These are phyloP conservation scores for Agapornis roseicollis DNA, from an alignment of 2,113 vertebrate species.

Conservation along the genomic window DNA sequence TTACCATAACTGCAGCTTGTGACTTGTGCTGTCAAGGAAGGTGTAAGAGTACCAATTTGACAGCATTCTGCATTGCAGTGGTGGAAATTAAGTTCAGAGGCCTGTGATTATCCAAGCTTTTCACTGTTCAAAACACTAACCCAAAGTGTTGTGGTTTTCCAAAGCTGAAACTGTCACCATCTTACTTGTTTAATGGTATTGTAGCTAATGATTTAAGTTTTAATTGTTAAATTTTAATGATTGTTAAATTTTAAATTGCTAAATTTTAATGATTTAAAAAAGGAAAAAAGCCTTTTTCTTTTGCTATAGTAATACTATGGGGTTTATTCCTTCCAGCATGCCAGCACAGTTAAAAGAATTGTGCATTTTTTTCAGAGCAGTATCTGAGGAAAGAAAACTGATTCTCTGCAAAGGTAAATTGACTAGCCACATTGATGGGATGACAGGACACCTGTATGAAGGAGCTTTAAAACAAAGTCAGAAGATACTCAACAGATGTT, in stretches of 20 bases:
- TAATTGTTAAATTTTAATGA: too few species aligned
- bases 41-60: background rate
- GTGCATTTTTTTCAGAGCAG: background rate
- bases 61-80: background rate
- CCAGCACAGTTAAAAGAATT: background rate
- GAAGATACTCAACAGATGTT: background rate
- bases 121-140: background rate
- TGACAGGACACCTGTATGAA: background rate
- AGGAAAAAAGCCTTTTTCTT: background rate
- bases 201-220: background rate
- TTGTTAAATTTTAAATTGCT: too few species aligned
- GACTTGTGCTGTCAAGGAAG: background rate
- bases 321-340: background rate
- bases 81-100: background rate
- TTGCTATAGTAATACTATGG: background rate
- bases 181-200: background rate
- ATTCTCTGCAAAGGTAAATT: background rate
- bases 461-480: background rate
- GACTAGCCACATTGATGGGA: background rate
- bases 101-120: background rate
- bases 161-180: background rate
- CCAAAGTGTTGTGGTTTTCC: background rate
- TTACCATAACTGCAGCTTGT: background rate
- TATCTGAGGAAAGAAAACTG: background rate
- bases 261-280: too few species aligned